These are phyloP conservation scores for Lasaia peninsularis DNA, from an alignment of 1,140 invertebrate genomes.

Conservation along the genomic window DNA sequence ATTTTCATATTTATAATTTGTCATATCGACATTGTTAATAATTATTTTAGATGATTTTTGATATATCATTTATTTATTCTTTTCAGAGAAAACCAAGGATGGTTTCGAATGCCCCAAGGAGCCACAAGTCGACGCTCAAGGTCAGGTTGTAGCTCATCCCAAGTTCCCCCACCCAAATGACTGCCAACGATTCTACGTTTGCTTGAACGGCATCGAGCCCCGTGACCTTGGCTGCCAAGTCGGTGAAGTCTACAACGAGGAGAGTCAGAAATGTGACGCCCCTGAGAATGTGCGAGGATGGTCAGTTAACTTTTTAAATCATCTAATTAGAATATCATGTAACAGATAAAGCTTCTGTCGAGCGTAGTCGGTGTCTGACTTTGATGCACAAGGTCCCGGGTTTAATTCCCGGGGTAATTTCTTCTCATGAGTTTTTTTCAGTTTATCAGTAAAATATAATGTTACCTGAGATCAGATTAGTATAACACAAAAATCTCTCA, in stretches of 20 bases:
- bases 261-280: conserved; percentile 87
- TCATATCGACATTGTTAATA: too few relatives aligned
- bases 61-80: not conserved
- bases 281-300: conserved; percentile 93
- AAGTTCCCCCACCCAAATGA: conserved; percentile 91
- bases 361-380: too few relatives aligned
- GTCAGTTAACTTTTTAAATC: conserved; percentile 76
- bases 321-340: too few relatives aligned
- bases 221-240: conserved; percentile 90
- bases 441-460: too few relatives aligned
- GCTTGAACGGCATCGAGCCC: conserved; percentile 90
- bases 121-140: conserved; percentile 80
- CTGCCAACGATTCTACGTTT: conserved; percentile 94
- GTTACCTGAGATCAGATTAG: too few relatives aligned
- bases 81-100: conserved; percentile 83
- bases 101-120: conserved; percentile 90
- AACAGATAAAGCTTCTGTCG: too few relatives aligned
- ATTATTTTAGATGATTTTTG: not conserved
- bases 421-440: too few relatives aligned
- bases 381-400: too few relatives aligned
- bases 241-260: conserved; percentile 92
- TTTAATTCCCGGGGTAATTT: too few relatives aligned
- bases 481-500: too few relatives aligned
- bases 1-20: too few relatives aligned
- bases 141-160: conserved; percentile 88